A percentile compares a stretch with the other conserved stretches of the same genome.
Conservation (phyloP, 2,113 vertebrate species). For the Falcunculus frontatus region DNA sequence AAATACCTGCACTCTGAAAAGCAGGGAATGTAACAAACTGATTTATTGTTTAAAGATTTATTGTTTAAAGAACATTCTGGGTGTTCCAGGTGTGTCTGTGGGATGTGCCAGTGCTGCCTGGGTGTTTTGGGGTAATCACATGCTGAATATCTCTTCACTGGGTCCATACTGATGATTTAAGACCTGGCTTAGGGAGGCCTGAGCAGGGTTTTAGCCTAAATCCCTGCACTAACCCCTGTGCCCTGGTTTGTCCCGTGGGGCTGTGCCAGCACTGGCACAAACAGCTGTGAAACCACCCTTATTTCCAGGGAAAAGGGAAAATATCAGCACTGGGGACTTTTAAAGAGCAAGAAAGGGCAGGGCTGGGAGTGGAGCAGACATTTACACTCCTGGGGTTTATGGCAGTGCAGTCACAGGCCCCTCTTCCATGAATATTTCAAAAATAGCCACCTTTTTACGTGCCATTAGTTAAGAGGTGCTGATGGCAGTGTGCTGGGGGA, state of each 20-base stretch:
- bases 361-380: background rate
- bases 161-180: background rate
- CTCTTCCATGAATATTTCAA: background rate
- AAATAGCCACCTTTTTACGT: background rate
- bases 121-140: background rate
- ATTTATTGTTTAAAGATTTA: background rate
- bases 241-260: background rate
- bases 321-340: background rate
- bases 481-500: background rate
- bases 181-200: background rate
- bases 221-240: background rate
- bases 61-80: background rate
- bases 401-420: background rate
- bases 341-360: background rate
- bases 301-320: background rate
- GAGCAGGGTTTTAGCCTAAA: background rate
- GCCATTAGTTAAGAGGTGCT: background rate
- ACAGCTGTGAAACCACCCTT: background rate
- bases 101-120: background rate
- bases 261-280: accelerated
- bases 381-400: background rate
- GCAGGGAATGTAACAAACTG: background rate
- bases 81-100: background rate
- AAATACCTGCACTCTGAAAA: background rate
- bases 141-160: accelerated